Base-by-base conservation (phyloP, 2,888 invertebrate genomes). In the Bugulina stolonifera region DNA sequence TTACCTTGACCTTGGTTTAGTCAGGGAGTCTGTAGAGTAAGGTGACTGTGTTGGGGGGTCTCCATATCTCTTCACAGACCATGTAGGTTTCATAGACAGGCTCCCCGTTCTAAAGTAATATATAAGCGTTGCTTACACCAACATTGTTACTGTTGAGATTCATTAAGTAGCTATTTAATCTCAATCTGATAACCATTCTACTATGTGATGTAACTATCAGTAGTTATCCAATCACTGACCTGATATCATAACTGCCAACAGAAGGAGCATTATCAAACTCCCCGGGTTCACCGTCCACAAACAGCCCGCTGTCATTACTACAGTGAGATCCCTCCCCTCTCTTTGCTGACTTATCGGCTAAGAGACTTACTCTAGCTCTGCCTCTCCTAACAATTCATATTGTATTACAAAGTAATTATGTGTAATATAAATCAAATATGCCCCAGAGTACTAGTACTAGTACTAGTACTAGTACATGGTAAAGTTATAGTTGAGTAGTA, bases 1-100 rank as follows among this genome's bases (percentile, higher is more conserved):
- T n/a, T 57, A 64, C 64, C 64, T 64, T 64, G 64, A 64, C 27
- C 64, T 25, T 14, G 64, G 64, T n/a, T 64, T 27, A 32, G 10
- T 64, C 64, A 64, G n/a, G 32, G 32, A 64, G 27, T 64, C 27
- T 5, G 64, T 64, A 1, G 27, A 32, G 32, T 64, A 27, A 2
- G 25, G 64, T 43, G 43, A 18, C 43, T 10, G 43, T 43, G 43
- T 43, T 10, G 43, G 43, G 43, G 43, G 18, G 5, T 5, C 5
- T 18, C 18, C 43, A 43, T 43, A 43, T 43, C 43, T 43, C 18
- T 10, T 5, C 43, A 5, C 10, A 43, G 43, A 5, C n/a, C n/a
- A n/a, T n/a, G n/a, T n/a, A 18, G 43, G 43, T 18, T 43, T 43
- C 43, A 43, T 43, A 10, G 43, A 43, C 43, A 43, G 18, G 18